Base-by-base conservation (phyloP, 2,888 invertebrate genomes). In the Apamea monoglypha region DNA sequence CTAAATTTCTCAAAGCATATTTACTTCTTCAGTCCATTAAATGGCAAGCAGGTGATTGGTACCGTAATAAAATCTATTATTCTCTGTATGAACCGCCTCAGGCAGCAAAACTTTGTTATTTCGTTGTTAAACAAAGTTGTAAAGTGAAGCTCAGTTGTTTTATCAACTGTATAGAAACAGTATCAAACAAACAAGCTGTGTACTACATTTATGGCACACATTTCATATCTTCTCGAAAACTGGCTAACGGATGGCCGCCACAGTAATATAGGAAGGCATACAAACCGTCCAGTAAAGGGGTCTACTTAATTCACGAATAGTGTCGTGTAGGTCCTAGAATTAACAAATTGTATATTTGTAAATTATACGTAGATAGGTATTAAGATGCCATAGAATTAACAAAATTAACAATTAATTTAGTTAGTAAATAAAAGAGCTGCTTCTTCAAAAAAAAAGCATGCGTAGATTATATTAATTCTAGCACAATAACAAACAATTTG, bases 91-190 rank as follows among this genome's bases (percentile, higher is more conserved):
- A 74, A 66, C 53, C 79, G 69, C 72, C 44, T 25, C 69, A 70
- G 77, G 61, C 63, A 29, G 61, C 61, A 40, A 70, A 81, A 77
- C 77, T 84, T 82, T 70, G 61, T 82, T 77, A 74, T 77, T 77
- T 82, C 59, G 72, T 70, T 84, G 83, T 82, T 70, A 56, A 85
- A 76, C 76, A 69, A 72, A 83, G 86, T 86, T 83, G 47, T 86
- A 76, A 85, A 85, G 72, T 73, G 85, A 81, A 81, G 53, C 76
- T 77, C 77, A 73, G 82, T 77, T 77, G 83, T 84, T 84, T 84
- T 84, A 84, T 84, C 86, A 84, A 82, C 82, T 69, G 69, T 81
- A 69, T 68, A 74, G 59, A 56, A 85, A 81, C 85, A 70, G 44
- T 66, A 67, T 72, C 32, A 66, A 82, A 86, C 76, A 82, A 83